These are phyloP conservation scores for Astropecten irregularis DNA, from an alignment of 53 echinoderm and acorn worm species.

Conservation along the genomic window DNA sequence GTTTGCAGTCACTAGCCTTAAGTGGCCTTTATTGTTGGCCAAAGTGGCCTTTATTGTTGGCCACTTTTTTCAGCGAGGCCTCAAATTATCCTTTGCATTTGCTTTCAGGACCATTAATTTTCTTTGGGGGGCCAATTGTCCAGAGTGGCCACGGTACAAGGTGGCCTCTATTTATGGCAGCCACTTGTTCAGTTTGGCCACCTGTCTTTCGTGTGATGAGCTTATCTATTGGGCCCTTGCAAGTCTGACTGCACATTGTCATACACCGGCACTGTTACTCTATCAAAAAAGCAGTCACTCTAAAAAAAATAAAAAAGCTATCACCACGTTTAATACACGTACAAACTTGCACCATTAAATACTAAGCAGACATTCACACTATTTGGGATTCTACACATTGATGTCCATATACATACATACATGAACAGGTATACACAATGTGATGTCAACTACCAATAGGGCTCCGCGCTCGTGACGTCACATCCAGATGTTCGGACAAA, in stretches of 20 bases:
- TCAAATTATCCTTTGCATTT: too few relatives aligned
- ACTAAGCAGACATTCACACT: neutral
- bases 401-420: too few relatives aligned
- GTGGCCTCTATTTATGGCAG: neutral
- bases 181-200: neutral
- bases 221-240: neutral
- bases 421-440: too few relatives aligned
- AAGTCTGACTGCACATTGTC: neutral
- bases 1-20: too few relatives aligned
- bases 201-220: neutral
- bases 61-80: neutral
- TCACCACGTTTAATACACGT: neutral
- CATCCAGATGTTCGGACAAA: too few relatives aligned
- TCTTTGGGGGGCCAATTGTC: too few relatives aligned
- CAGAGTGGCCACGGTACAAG: too few relatives aligned
- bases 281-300: neutral
- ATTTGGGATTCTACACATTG: neutral
- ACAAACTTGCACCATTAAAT: neutral
- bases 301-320: too few relatives aligned
- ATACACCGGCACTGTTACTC: neutral
- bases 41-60: neutral
- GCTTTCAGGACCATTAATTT: too few relatives aligned
- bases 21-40: too few relatives aligned
- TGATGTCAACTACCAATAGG: neutral
- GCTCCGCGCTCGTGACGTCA: too few relatives aligned